A percentile compares a stretch with the other conserved stretches of the same genome.
Conservation (phyloP, 2,797 vertebrate genomes). For the Enteromius unitaeniatus region DNA sequence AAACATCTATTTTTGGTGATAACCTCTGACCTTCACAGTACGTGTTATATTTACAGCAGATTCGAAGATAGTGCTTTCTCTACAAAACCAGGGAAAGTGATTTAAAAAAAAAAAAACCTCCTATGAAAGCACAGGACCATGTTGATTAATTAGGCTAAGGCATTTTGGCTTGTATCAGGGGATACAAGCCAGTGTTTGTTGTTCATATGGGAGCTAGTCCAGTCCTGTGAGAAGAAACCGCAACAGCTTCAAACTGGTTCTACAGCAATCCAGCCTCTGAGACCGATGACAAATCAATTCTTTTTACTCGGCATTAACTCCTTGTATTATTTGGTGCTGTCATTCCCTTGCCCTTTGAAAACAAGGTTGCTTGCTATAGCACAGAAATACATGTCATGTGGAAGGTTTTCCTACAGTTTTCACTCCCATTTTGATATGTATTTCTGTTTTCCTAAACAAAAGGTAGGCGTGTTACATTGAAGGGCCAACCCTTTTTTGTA, state of each 20-base stretch:
- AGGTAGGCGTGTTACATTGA: neutral
- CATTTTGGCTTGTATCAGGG: neutral
- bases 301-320: neutral
- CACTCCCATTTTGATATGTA: neutral
- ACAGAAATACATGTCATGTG: neutral
- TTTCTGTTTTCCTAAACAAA: neutral
- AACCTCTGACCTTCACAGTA: neutral
- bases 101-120: neutral
- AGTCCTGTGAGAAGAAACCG: neutral
- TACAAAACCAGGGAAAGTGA: neutral
- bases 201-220: constrained; percentile 13
- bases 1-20: neutral
- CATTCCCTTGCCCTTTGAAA: neutral
- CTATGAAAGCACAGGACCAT: too few species aligned
- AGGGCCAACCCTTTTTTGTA: neutral
- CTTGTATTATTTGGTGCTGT: neutral
- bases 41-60: constrained; percentile 12
- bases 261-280: neutral
- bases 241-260: constrained; percentile 42
- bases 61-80: constrained; percentile 10
- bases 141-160: neutral
- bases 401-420: neutral
- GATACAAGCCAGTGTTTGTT: neutral
- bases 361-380: neutral
- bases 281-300: neutral